Base-by-base conservation (phyloP, 2,888 invertebrate genomes). In the Pheosia tremula region DNA sequence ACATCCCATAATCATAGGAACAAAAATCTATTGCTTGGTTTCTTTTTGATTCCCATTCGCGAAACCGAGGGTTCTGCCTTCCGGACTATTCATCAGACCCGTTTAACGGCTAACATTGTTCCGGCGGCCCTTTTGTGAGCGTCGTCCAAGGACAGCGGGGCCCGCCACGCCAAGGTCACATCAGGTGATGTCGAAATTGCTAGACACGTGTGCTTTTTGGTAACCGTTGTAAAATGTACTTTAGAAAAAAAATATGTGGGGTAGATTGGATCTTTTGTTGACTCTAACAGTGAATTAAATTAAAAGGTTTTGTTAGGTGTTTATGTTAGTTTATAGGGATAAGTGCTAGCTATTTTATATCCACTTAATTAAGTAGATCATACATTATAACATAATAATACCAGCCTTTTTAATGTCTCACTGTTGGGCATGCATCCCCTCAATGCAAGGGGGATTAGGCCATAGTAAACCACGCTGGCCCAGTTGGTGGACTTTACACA, bases 31-130 rank as follows among this genome's bases (percentile, higher is more conserved):
- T 54, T 54, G 54, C 38, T 10, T 38, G 10, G 13, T 39, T 24
- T 10, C 10, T 39, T 50, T 45, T 52, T 7, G 10, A 24, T n/a
- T 39, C 8, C n/a, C 39, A 39, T 55, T 55, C 13, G 55, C 55
- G 36, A 71, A 58, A 68, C 64, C 66, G 69, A 64, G 66, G 75
- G 72, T 74, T 62, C 57, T 62, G 66, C 71, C 68, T 74, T 76
- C 76, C 76, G 74, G 68, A 71, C 69, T 65, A 75, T 75, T 75
- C 75, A 75, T 60, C 60, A 63, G 72, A 77, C 75, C 74, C 64
- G 75, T 78, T 78, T 80, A 80, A 80, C 80, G 79, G 80, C 78
- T 62, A 71, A 66, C 65, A 71, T 75, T 76, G 70, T 79, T 62
- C 67, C 61, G 56, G 58, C 70, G 65, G 68, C 71, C 67, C 64